Base-by-base conservation (phyloP, 2,797 vertebrate genomes). In the Pachyuromys duprasi region DNA sequence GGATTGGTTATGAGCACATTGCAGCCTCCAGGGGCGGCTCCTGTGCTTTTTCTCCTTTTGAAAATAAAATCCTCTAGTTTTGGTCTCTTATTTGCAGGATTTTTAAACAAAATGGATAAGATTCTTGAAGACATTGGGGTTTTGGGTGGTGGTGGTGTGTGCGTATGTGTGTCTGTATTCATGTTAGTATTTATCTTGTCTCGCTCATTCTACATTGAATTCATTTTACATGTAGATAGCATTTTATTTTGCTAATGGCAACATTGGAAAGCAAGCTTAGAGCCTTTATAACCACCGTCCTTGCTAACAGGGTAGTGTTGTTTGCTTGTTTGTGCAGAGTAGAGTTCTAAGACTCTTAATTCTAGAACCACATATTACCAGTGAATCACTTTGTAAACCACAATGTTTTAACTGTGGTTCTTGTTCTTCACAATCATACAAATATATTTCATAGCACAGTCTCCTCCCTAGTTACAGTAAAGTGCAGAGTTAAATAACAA, bases 181-280 rank as follows among this genome's bases (percentile, higher is more conserved):
- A 72, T 17, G 7, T 78, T 88, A 94, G 65, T 90, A 28, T 94
- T 91, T 93, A 74, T n/a, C 42, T 90, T 78, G 55, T 96, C 39
- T 93, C 57, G 87, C 90, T 94, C 67, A 92, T 97, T 92, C 55
- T 96, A 95, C 95, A 87, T 92, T 86, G 62, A 95, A 62, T 91
- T 95, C 14, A 69, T 95, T 90, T 91, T 92, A 90, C 83, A 69
- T 36, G 5, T 86, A 86, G 14, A 45, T 82, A 83, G 8, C 3
- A 67, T 92, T 96, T 92, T 88, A 72, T 76, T 96, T n/a, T 79
- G n/a, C 42, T 92, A 75, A 90, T 80, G 8, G 26, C 24, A 93
- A 42, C 57, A 55, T 90, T 91, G 5, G 39, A 80, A 80, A 24
- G 83, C 60, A 74, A 65, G 75, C 14, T 20, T 55, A 8, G 74